Base-by-base conservation (phyloP, 2,888 invertebrate genomes). In the Tachina lurida region DNA sequence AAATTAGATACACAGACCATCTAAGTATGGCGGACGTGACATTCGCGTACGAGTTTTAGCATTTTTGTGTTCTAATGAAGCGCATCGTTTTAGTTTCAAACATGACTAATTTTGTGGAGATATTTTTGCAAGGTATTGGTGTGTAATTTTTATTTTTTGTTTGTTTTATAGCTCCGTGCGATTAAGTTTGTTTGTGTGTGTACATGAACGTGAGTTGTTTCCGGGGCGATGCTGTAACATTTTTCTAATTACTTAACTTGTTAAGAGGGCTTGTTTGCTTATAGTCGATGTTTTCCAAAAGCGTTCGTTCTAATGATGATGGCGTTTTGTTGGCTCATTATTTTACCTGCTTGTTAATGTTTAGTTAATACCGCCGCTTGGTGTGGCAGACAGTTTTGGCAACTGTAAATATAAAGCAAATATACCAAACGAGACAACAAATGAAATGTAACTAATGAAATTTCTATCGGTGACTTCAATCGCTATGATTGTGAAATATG, bases 211-310 rank as follows among this genome's bases (percentile, higher is more conserved):
- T 71, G 49, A 19, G 19, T 12, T 60, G 15, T 56, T 22, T n/a
- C 13, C 39, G 56, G n/a, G 22, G 22, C 45, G 43, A 9, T 77
- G 56, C 67, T 65, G 31, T 65, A 65, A 75, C 75, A 83, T 83
- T 86, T 79, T 86, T 86, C 71, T 86, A 86, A 86, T 86, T 86
- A 86, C 83, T 83, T 79, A 86, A 83, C 86, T 86, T 86, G 86
- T 83, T 83, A 79, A 83, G 86, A 79, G 78, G 83, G 47, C 63
- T 81, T 86, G 86, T 83, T 86, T 83, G 76, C 73, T 60, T 68
- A 68, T 84, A 75, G 79, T 83, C 81, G 63, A 56, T 75, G 74
- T 78, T 82, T 85, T 75, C 45, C 54, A 76, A 54, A 63, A 52
- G 79, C 52, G 54, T 54, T 67, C 52, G 54, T 54, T 67, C 67